Conservation (phyloP, 2,797 vertebrate genomes). For the Linurgus olivaceus region DNA sequence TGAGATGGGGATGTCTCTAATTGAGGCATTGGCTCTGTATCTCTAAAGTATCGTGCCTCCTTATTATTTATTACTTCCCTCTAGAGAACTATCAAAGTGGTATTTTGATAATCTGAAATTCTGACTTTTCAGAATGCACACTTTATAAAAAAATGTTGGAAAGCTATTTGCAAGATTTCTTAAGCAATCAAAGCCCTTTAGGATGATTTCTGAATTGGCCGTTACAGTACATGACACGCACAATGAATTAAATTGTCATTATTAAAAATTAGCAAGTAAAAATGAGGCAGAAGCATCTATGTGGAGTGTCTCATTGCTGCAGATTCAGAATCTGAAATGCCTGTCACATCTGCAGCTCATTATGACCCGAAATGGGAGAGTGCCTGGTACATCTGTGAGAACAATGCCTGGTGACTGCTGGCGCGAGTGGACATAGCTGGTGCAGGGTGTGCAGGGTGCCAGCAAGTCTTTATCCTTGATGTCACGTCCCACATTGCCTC, state of each 20-base stretch:
- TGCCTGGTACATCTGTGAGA: background rate
- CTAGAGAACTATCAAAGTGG: slow-evolving; percentile 31
- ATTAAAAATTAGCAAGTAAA: slow-evolving; percentile 61
- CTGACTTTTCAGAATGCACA: slow-evolving; percentile 3
- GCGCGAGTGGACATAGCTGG: background rate
- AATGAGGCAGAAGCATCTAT: slow-evolving; percentile 23
- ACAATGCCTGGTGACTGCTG: slow-evolving; percentile 8
- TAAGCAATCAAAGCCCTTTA: slow-evolving; percentile 54
- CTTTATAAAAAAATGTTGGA: slow-evolving; percentile 18
- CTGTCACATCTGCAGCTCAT: slow-evolving; percentile 30
- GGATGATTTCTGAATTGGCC: slow-evolving; percentile 31
- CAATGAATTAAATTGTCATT: slow-evolving; percentile 56
- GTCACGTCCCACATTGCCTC: background rate
- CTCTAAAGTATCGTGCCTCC: background rate
- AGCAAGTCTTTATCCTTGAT: background rate
- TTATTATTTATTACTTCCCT: slow-evolving; percentile 59
- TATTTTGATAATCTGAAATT: background rate
- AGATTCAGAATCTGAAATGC: background rate
- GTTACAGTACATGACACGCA: background rate
- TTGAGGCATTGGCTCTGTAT: slow-evolving; percentile 36
- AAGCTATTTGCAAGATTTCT: slow-evolving; percentile 47
- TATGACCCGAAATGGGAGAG: slow-evolving; percentile 14
- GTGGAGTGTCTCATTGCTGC: background rate
- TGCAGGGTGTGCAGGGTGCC: background rate
- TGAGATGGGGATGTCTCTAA: slow-evolving; percentile 39